Percentiles rank a stretch among this genome's conserved stretches.
These are phyloP conservation scores for Saguinus midas DNA, from an alignment of 2,113 vertebrate species.

Conservation along the genomic window DNA sequence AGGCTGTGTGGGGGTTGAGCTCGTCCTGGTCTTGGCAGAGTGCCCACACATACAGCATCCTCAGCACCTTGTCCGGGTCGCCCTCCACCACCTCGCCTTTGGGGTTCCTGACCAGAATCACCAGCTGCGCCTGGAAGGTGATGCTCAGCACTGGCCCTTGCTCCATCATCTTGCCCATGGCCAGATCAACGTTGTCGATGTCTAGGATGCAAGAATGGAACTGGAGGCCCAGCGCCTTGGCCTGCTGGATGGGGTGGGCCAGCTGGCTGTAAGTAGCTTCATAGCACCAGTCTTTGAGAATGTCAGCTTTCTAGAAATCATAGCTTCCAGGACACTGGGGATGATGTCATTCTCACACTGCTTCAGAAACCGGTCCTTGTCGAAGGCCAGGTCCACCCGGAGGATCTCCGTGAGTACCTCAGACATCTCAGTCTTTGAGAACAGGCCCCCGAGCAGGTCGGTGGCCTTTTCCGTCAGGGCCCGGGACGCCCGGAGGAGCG, in stretches of 20 bases:
- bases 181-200: slow-evolving; percentile 94
- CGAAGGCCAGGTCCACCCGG: slow-evolving; percentile 92
- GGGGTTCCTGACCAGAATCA: slow-evolving; percentile 92
- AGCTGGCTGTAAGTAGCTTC: slow-evolving; percentile 92
- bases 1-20: slow-evolving; percentile 93
- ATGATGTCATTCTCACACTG: slow-evolving; percentile 95
- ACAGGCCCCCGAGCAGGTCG: slow-evolving; percentile 92
- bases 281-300: too few species aligned
- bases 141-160: slow-evolving; percentile 97
- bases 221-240: slow-evolving; percentile 91
- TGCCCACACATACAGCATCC: slow-evolving; percentile 98
- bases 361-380: slow-evolving; percentile 94
- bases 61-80: slow-evolving; percentile 93
- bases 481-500: slow-evolving; percentile 92
- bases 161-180: slow-evolving; percentile 99
- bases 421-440: slow-evolving; percentile 98
- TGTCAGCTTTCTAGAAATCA: too few species aligned
- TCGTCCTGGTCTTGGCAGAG: slow-evolving; percentile 97
- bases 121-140: slow-evolving; percentile 97
- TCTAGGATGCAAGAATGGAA: slow-evolving; percentile 96
- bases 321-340: slow-evolving; percentile 94
- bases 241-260: slow-evolving; percentile 95
- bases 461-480: slow-evolving; percentile 95
- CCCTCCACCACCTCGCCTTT: slow-evolving; percentile 95
- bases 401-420: slow-evolving; percentile 97